phyloP scores from a whole-genome alignment of 2,113 vertebrate species.

The Gnathonemus longibarbis region DNA sequence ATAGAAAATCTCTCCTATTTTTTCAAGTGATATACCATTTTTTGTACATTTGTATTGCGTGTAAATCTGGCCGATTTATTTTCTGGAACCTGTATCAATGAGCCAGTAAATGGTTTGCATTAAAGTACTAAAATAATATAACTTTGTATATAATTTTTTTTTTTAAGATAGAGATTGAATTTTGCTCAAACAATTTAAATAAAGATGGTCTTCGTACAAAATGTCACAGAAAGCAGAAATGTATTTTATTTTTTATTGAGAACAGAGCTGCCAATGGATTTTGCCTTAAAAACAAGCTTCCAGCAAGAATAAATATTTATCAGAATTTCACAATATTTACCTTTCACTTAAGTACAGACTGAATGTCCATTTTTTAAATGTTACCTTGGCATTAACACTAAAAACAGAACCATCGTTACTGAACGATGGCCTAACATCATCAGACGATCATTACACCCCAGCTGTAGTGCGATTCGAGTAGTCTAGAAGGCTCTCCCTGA shows the following conservation, averaged over 20 bases:
- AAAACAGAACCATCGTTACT: background rate
- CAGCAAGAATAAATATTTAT: constrained; percentile 16
- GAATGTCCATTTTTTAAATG: background rate
- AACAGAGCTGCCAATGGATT: constrained; percentile 10
- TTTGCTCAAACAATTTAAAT: background rate
- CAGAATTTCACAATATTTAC: background rate
- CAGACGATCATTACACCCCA: background rate
- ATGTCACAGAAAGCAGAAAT: background rate
- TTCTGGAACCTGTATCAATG: background rate
- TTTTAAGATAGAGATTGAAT: background rate
- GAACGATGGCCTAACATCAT: background rate
- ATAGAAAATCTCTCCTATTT: background rate
- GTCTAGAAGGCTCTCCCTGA: background rate
- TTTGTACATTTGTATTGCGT: background rate
- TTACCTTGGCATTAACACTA: constrained; percentile 2
- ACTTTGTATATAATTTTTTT: background rate
- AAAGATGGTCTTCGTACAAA: background rate
- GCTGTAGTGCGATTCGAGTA: background rate
- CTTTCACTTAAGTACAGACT: background rate
- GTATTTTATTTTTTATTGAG: constrained; percentile 5
- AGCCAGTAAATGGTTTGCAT: background rate
- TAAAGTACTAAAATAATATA: constrained; percentile 12
- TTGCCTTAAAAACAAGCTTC: constrained; percentile 3
- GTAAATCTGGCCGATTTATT: background rate
- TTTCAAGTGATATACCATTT: background rate